phyloP scores from a whole-genome alignment of 2,797 vertebrate species.

The Micrastur ruficollis region DNA sequence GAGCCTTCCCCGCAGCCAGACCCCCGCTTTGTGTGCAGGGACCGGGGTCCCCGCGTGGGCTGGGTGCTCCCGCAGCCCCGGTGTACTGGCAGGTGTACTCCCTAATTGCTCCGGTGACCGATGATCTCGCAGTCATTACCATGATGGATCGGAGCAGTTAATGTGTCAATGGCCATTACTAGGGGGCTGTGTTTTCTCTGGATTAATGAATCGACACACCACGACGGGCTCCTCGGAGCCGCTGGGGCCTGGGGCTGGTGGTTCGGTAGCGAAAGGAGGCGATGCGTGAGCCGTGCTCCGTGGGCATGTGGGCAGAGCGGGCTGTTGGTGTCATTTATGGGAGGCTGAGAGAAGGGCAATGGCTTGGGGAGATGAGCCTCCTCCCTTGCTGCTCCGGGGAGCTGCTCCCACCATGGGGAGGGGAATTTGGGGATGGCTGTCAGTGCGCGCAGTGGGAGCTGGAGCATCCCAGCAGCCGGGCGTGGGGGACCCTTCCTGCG shows the following conservation, averaged over 20 bases:
- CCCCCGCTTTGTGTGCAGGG: fast-evolving
- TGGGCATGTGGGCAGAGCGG: fast-evolving
- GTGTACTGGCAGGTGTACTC: neutral
- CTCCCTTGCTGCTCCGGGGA: neutral
- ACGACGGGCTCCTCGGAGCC: neutral
- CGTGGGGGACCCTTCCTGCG: neutral
- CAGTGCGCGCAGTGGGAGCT: neutral
- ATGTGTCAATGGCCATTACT: conserved; percentile 59
- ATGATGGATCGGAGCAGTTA: conserved; percentile 56
- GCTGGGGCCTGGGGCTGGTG: neutral
- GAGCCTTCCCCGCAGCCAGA: neutral
- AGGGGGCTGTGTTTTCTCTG: conserved; percentile 24
- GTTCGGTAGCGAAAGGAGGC: neutral
- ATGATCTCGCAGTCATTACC: neutral
- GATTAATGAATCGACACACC: conserved; percentile 47
- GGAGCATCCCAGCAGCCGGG: neutral
- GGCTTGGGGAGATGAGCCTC: neutral
- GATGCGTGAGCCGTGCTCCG: neutral
- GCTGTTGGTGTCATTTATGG: too few species aligned
- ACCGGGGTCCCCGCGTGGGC: fast-evolving
- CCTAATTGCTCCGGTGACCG: neutral
- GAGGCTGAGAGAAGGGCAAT: neutral
- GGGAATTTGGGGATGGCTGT: neutral
- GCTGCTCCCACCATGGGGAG: neutral
- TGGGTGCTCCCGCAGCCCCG: neutral